Evolutionary conservation across 2,888 invertebrate genomes (phyloP), one percentile per base, ranked within the genome.

Genomic region (Leptopilina syphax): DNA sequence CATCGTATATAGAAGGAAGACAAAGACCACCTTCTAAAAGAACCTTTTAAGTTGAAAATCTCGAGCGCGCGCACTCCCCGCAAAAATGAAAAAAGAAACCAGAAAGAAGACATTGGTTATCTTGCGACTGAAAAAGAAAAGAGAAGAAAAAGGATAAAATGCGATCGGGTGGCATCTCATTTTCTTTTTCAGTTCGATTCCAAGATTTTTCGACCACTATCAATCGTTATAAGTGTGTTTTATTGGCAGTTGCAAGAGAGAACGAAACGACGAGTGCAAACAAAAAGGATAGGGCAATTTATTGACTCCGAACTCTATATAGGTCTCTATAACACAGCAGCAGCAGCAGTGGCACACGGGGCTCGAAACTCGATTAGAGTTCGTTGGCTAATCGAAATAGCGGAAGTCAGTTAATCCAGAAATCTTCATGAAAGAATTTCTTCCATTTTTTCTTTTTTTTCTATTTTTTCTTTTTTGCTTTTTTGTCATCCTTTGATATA

Each of bases 281-380:
- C 50, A 70, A 70, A 63, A 70, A 50, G 70, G 84, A 84, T 84
- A 82, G 85, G 85, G 85, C 85, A 85, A 86, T 87, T 87, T 87
- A 86, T 87, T 84, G 85, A 84, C 83, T 83, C 81, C 83, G 44
- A 44, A 84, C 84, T 85, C 83, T 50, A 50, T 50, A 50, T 50
- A 50, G 50, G 50, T 50, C 50, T 50, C 84, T 86, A 83, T 80
- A 76, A 79, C 80, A 81, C 81, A 80, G 83, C 50, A 76, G 44
- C 44, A 44, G 44, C 44, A 44, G 44, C 44, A 44, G 34, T 34
- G 34, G 7, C 44, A 50, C 50, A 50, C 50, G 50, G 68, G 78
- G 65, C 27, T 82, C 83, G 83, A 84, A 88, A 87, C 86, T 87
- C 86, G 86, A 87, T 87, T 86, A 86, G 86, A 87, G 85, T 86